phyloP scores from a whole-genome alignment of 2,888 invertebrate genomes.

The Lasioglossum leucozonium region DNA sequence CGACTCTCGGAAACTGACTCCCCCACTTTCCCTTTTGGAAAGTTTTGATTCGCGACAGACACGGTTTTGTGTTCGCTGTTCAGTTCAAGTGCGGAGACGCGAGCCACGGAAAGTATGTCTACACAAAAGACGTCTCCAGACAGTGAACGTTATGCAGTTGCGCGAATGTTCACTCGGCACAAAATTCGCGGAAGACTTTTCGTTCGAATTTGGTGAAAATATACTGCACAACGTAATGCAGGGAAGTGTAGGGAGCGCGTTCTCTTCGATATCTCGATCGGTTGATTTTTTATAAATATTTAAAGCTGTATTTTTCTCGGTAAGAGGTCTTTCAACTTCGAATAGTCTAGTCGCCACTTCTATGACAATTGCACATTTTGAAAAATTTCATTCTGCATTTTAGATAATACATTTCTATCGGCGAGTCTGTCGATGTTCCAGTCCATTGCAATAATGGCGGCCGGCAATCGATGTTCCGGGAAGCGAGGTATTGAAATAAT shows the following conservation, averaged over 20 bases:
- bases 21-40: conserved; percentile 2
- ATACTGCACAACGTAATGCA: not conserved
- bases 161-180: not conserved
- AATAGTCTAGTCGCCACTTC: not conserved
- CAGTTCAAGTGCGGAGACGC: not conserved
- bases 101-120: not conserved
- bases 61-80: not conserved
- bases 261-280: no score
- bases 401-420: not conserved
- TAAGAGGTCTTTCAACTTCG: not conserved
- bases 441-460: not conserved
- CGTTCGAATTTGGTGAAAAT: not conserved
- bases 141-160: not conserved
- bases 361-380: not conserved
- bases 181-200: not conserved
- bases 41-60: not conserved
- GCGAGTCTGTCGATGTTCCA: not conserved
- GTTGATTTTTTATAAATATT: not conserved
- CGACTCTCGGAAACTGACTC: not conserved
- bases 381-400: not conserved
- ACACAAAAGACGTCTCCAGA: no score
- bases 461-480: not conserved
- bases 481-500: not conserved
- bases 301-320: not conserved
- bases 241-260: not conserved